Evolutionary conservation across 1,140 invertebrate genomes (phyloP), one percentile per base, ranked within the genome.

Genomic region (Antheraea mylitta): DNA sequence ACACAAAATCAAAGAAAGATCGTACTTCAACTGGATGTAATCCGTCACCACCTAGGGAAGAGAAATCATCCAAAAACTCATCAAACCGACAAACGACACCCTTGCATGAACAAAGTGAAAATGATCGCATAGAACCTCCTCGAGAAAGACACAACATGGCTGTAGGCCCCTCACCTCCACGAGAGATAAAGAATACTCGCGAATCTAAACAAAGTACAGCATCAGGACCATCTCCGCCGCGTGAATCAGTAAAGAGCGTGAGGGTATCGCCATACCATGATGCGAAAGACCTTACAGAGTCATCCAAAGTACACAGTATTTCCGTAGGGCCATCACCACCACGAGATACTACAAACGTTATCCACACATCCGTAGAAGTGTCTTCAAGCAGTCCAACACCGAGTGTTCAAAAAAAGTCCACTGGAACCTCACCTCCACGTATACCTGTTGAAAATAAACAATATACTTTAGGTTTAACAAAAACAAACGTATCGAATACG

Each of bases 11-110:
- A 11, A 78, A 77, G 67, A 86, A 81, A 74, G 84, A 87, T 69
- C 93, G 93, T 67, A 81, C 87, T 9, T 94, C 94, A 1, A 95
- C 93, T 5, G 93, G 86, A n/a, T 94, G 94, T 68, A 94, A 94
- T 8, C 92, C 92, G 11, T 94, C 94, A 7, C 93, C 94, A 5
- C 92, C 93, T 2, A 78, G 86, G 63, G 93, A 94, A 74, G 79
- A 79, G n/a, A 81, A 79, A 68, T 9, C 74, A 16, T 18, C 70
- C 30, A 71, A 62, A 18, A 82, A 82, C 70, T 60, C 70, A 60
- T 60, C 67, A 68, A 84, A 76, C 59, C 73, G 78, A 37, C 73
- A 85, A 18, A 76, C 77, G 18, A 89, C 85, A 7, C 85, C 85
- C 8, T 75, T 76, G 10, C 72, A 74, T 68, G 84, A 84, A 64